Evolutionary conservation across 1,140 invertebrate genomes (phyloP).

Genomic region (Lepidurus arcticus): DNA sequence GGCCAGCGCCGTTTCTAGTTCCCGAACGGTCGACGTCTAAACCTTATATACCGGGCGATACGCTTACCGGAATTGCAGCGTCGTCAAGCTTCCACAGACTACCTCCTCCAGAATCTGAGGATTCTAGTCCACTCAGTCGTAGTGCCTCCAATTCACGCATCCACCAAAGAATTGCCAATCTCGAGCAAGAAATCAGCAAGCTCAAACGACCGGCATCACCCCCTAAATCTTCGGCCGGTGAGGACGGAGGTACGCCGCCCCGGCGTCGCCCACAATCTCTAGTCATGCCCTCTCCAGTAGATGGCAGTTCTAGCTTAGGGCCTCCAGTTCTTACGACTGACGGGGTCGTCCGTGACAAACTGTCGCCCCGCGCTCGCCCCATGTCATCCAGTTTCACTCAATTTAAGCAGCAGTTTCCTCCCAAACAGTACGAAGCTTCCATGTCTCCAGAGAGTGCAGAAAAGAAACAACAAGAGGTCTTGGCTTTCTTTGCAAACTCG

Average conservation of each 20-base stretch:
- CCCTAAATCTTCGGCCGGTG: neutral
- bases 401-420: slow-evolving; percentile 1
- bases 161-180: slow-evolving; percentile 3
- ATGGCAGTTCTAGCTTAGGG: neutral
- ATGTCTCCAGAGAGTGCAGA: slow-evolving; percentile 62
- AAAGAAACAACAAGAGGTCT: slow-evolving; percentile 68
- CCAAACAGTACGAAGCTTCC: slow-evolving; percentile 70
- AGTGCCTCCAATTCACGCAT: slow-evolving; percentile 32
- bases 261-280: neutral
- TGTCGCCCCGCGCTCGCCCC: neutral
- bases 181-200: slow-evolving; percentile 2
- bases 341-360: neutral
- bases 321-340: neutral
- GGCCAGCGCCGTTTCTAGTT: neutral
- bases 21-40: slow-evolving; percentile 25
- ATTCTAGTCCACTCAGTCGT: slow-evolving; percentile 24
- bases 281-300: neutral
- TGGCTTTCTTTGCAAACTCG: slow-evolving; percentile 27
- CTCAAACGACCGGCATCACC: neutral
- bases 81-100: slow-evolving; percentile 29
- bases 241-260: neutral
- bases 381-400: neutral
- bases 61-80: slow-evolving; percentile 35
- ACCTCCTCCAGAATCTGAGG: neutral
- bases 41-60: slow-evolving; percentile 35